A percentile compares a stretch with the other conserved stretches of the same genome.
Evolutionary conservation across 92 coral and sea anemone species (phyloP).

Genomic region (Epizoanthus fatuus): DNA sequence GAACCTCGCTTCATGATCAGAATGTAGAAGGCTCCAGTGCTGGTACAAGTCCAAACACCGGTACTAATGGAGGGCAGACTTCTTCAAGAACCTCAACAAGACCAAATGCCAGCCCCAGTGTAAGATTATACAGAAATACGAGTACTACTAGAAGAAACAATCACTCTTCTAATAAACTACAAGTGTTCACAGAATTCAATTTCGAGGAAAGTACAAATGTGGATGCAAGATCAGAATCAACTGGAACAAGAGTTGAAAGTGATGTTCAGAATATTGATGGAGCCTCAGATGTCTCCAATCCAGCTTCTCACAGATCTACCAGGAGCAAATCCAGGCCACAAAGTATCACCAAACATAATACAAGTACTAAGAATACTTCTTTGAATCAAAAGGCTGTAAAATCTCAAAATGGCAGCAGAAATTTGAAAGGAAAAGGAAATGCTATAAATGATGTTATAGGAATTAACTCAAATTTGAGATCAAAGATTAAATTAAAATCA

Average conservation of each 20-base stretch:
- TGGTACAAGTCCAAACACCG: background rate
- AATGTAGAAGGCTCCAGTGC: background rate
- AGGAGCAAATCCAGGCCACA: conserved; percentile 14
- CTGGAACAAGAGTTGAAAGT: background rate
- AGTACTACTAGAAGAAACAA: conserved; percentile 21
- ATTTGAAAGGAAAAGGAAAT: conserved; percentile 64
- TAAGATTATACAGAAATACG: conserved; percentile 14
- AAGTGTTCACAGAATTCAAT: conserved; percentile 33
- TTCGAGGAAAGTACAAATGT: background rate
- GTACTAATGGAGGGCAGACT: background rate
- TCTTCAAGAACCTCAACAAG: background rate
- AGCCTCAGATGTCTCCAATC: background rate
- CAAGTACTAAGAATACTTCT: background rate
- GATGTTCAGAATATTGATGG: background rate
- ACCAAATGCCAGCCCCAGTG: background rate
- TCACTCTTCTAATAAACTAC: conserved; percentile 22
- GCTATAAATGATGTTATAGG: conserved; percentile 33
- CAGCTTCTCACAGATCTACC: conserved; percentile 24
- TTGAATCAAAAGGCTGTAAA: background rate
- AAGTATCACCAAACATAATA: conserved; percentile 3
- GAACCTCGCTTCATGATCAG: conserved; percentile 22
- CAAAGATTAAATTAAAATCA: conserved; percentile 40
- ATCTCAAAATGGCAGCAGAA: conserved; percentile 9
- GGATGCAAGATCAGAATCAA: background rate
- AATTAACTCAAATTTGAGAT: conserved; percentile 54